Conservation (phyloP, 2,113 vertebrate genomes). For the Cranoglanis bouderius region DNA sequence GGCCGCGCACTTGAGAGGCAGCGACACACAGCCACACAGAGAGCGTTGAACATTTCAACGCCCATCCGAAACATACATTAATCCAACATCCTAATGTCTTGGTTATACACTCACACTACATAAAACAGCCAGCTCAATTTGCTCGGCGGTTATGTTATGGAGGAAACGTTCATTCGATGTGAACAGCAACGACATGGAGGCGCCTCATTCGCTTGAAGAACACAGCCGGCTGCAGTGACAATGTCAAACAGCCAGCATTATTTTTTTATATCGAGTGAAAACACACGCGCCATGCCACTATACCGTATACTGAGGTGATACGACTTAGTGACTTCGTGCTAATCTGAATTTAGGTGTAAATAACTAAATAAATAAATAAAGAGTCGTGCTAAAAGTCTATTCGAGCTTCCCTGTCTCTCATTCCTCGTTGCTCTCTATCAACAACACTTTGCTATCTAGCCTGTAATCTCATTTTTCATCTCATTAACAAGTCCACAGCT, state of each 20-base stretch:
- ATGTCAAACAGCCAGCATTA: constrained; percentile 6
- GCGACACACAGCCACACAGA: constrained; percentile 70
- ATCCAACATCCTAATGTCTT: constrained; percentile 70
- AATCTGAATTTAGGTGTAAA: neutral
- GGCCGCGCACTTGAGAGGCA: constrained; percentile 78
- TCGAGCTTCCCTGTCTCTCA: constrained; percentile 35
- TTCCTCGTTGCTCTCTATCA: constrained; percentile 35
- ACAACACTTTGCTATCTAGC: constrained; percentile 17
- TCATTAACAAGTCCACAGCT: neutral
- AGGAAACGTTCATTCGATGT: neutral
- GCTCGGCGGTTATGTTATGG: neutral
- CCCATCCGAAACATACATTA: constrained; percentile 71
- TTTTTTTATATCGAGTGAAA: neutral
- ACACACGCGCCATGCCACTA: constrained; percentile 7
- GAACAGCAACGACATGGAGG: neutral
- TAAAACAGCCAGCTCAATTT: neutral
- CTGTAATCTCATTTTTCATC: constrained; percentile 37
- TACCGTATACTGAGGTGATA: neutral
- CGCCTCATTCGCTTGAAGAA: constrained; percentile 23
- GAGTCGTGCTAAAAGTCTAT: neutral
- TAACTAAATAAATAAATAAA: too few relatives aligned
- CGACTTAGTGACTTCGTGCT: neutral
- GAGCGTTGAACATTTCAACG: constrained; percentile 71
- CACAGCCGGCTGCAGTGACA: constrained; percentile 28
- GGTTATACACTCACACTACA: constrained; percentile 56